A percentile compares a stretch with the other conserved stretches of the same genome.
Evolutionary conservation across 2,888 invertebrate species (phyloP).

Genomic region (Apamea sordens): DNA sequence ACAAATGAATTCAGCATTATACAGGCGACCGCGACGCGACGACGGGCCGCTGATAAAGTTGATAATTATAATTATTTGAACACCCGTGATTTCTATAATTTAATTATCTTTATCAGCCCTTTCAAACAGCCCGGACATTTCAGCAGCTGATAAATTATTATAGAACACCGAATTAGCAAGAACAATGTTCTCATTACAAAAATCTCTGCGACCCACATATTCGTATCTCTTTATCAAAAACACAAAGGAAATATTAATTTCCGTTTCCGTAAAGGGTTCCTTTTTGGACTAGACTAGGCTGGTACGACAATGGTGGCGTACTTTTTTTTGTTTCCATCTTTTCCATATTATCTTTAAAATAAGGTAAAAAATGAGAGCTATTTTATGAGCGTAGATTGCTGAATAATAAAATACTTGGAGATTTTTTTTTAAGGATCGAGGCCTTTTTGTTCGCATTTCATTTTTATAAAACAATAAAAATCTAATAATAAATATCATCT

Average conservation of each 20-base stretch:
- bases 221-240: constrained; percentile 64
- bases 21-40: background rate
- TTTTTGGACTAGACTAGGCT: constrained; percentile 44
- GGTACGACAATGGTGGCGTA: constrained; percentile 38
- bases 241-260: constrained; percentile 79
- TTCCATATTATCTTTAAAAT: constrained; percentile 5
- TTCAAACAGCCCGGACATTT: constrained; percentile 15
- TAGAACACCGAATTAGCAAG: constrained; percentile 46
- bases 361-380: background rate
- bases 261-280: constrained; percentile 68
- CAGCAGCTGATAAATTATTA: constrained; percentile 14
- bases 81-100: background rate
- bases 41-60: background rate
- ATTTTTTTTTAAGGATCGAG: background rate
- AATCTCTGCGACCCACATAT: constrained; percentile 64
- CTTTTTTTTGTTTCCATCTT: constrained; percentile 15
- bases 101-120: background rate
- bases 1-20: background rate
- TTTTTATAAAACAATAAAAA: background rate
- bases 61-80: background rate
- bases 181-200: constrained; percentile 52
- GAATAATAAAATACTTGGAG: background rate
- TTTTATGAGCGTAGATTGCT: constrained; percentile 5
- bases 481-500: background rate
- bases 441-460: background rate